Evolutionary conservation across 1,140 invertebrate genomes (phyloP).

Genomic region (Calliphora vicina): DNA sequence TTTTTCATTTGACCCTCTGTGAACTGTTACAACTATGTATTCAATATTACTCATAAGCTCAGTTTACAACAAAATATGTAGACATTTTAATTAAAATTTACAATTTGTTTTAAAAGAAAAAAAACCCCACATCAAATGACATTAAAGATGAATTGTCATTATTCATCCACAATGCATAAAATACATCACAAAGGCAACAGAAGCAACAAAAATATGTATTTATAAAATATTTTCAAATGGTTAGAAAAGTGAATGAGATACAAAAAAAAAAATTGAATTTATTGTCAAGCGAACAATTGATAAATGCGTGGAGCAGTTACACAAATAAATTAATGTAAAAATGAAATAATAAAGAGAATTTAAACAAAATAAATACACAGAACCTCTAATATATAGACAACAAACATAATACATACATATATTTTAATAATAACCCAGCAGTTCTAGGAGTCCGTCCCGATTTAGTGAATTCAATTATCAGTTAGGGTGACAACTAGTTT

Average conservation of each 20-base stretch:
- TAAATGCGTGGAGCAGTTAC: not conserved
- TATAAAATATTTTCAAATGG: not conserved
- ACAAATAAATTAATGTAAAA: conserved; percentile 2
- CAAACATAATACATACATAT: not conserved
- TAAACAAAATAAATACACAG: not conserved
- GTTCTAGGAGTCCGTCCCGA: too few relatives aligned
- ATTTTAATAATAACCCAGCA: too few relatives aligned
- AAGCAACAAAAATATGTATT: not conserved
- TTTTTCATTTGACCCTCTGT: too few relatives aligned
- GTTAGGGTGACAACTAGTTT: too few relatives aligned
- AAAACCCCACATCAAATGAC: not conserved
- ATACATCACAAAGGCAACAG: not conserved
- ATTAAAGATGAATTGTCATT: not conserved
- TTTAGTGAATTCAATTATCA: too few relatives aligned
- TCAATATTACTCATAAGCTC: too few relatives aligned
- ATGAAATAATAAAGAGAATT: not conserved
- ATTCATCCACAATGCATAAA: not conserved
- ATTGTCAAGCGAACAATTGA: not conserved
- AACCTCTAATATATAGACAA: not conserved
- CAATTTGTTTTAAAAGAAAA: not conserved
- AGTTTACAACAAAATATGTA: not conserved
- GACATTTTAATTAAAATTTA: conserved; percentile 2
- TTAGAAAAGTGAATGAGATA: not conserved
- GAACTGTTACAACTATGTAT: too few relatives aligned
- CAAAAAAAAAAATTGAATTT: not conserved